These are phyloP conservation scores for Pyrocoelia pectoralis DNA, from an alignment of 2,888 invertebrate species.

Conservation along the genomic window DNA sequence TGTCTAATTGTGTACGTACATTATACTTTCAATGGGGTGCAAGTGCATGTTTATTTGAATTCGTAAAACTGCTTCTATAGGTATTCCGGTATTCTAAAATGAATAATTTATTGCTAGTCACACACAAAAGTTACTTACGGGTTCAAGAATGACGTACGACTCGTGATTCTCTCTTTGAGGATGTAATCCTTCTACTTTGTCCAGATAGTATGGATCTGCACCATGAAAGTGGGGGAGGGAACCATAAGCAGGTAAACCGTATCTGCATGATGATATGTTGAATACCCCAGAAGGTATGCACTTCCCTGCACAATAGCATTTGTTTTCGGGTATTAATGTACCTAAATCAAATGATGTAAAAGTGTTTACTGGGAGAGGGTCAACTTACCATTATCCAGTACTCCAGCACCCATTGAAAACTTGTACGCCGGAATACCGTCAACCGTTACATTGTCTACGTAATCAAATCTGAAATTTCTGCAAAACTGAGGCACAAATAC, in stretches of 20 bases:
- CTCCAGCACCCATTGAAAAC: slow-evolving; percentile 68
- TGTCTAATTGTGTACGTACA: background rate
- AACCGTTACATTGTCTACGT: slow-evolving; percentile 64
- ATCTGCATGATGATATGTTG: slow-evolving; percentile 81
- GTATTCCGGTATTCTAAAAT: slow-evolving; percentile 74
- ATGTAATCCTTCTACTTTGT: slow-evolving; percentile 72
- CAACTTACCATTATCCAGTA: slow-evolving; percentile 71
- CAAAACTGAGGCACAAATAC: slow-evolving; percentile 82
- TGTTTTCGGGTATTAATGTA: slow-evolving; percentile 66
- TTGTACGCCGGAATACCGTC: slow-evolving; percentile 72
- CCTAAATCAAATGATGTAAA: slow-evolving; percentile 51
- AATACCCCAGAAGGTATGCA: slow-evolving; percentile 78
- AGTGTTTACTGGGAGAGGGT: background rate
- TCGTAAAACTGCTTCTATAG: slow-evolving; percentile 77
- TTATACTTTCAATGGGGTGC: slow-evolving; percentile 55
- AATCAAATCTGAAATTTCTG: slow-evolving; percentile 71
- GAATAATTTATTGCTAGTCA: background rate
- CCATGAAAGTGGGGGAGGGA: slow-evolving; percentile 86
- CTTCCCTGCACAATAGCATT: slow-evolving; percentile 77
- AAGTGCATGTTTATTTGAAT: slow-evolving; percentile 82
- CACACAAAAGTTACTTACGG: slow-evolving; percentile 60
- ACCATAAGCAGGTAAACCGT: slow-evolving; percentile 82
- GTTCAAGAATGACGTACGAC: slow-evolving; percentile 80
- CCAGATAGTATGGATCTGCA: slow-evolving; percentile 72
- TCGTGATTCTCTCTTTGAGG: slow-evolving; percentile 75